A percentile compares a stretch with the other conserved stretches of the same genome.
Evolutionary conservation across 2,113 vertebrate genomes (phyloP).

Genomic region (Trochalopteron elliotii): DNA sequence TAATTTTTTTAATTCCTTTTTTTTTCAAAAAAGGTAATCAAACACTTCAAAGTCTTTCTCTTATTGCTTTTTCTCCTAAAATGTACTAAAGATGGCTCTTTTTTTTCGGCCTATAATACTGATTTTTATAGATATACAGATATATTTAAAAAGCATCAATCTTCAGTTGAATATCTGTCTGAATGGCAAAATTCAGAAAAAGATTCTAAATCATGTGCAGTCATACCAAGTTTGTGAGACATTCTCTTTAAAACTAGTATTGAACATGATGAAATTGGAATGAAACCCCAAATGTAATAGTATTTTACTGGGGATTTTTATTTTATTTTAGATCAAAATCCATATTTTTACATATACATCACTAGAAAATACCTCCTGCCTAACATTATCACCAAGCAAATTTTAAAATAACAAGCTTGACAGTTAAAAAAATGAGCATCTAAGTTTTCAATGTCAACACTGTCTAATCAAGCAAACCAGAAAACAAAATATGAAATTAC

Average conservation of each 20-base stretch:
- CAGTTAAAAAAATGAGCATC: neutral
- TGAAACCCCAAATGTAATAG: neutral
- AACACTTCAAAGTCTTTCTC: neutral
- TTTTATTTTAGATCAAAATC: neutral
- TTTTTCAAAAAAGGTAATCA: neutral
- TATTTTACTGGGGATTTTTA: neutral
- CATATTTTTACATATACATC: neutral
- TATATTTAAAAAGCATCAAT: neutral
- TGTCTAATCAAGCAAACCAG: neutral
- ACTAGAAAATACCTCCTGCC: neutral
- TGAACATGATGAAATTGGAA: neutral
- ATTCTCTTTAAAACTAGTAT: neutral
- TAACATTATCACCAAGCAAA: neutral
- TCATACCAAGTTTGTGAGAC: neutral
- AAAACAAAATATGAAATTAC: neutral
- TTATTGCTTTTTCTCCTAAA: neutral
- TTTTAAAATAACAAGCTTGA: neutral
- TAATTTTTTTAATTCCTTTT: neutral
- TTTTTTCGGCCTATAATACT: neutral
- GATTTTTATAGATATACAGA: neutral
- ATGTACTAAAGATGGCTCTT: accelerated
- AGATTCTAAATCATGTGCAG: neutral
- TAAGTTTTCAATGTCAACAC: neutral
- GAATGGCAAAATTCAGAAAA: neutral
- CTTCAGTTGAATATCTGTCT: neutral